Evolutionary conservation across 2,113 vertebrate genomes (phyloP), one percentile per base, ranked within the genome.

Genomic region (Hemibagrus wyckioides): DNA sequence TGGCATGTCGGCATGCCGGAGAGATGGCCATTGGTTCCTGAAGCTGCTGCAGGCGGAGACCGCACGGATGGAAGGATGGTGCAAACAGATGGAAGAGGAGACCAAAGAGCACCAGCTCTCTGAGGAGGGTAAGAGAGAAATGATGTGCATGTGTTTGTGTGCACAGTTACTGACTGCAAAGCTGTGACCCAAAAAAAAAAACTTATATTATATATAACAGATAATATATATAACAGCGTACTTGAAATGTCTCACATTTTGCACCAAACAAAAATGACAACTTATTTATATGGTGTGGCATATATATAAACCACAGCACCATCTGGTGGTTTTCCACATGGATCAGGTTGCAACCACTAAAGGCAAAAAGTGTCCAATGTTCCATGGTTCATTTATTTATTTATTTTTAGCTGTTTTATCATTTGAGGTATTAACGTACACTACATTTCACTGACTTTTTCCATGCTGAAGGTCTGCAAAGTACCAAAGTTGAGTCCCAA

Each of bases 21-120:
- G 97, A 83, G 98, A 99, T 0, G 98, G 98, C 56, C 98, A 97
- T 92, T 99, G 98, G 98, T 99, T 99, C 92, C 94, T 99, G 89
- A 99, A 99, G 93, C 96, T 99, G 83, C 96, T 99, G 91, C 97
- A 99, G 93, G 98, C 98, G 0, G 98, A 99, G 91, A 97, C 97
- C 0, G 98, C 97, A 86, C 95, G 98, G 71, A 97, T 99, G 92
- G 98, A 99, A 91, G 98, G 98, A 86, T 99, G 98, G 98, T 99
- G 98, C 92, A 97, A 96, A 87, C 98, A 99, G 96, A 99, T 99
- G 98, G 97, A 99, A 91, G 96, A 97, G 95, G 98, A 99, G 95
- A 98, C 97, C 94, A 97, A 97, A 95, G 97, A 99, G 94, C 97
- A 99, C 94, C 97, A 94, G 93, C 96, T 99, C 89, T 97, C 97